Evolutionary conservation across 2,888 invertebrate species (phyloP).

Genomic region (Lymantria dispar): DNA sequence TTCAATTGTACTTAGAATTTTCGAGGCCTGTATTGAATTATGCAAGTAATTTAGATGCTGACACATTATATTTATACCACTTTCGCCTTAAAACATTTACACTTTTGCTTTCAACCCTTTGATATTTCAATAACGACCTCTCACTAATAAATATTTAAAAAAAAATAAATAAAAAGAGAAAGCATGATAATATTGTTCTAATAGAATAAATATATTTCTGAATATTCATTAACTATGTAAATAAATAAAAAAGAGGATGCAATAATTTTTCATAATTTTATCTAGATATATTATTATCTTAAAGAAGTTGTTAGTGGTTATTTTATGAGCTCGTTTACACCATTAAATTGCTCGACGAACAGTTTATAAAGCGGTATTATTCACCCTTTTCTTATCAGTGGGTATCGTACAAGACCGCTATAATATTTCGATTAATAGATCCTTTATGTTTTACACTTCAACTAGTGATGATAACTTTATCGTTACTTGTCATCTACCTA

Average conservation of each 20-base stretch:
- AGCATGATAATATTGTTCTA: conserved; percentile 43
- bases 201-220: conserved; percentile 46
- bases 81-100: conserved; percentile 56
- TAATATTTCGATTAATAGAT: too few relatives aligned
- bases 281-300: conserved; percentile 36
- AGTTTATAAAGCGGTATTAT: not conserved
- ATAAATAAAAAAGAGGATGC: conserved; percentile 62
- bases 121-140: conserved; percentile 42
- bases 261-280: conserved; percentile 77
- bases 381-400: too few relatives aligned
- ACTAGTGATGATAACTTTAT: too few relatives aligned
- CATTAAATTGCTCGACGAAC: not conserved
- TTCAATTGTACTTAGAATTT: conserved; percentile 58
- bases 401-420: too few relatives aligned
- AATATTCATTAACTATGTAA: conserved; percentile 58
- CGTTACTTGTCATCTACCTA: too few relatives aligned
- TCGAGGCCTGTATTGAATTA: conserved; percentile 59
- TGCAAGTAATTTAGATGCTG: conserved; percentile 55
- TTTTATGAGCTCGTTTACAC: conserved; percentile 34
- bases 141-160: conserved; percentile 36
- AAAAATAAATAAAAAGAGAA: conserved; percentile 22
- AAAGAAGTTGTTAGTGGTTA: conserved; percentile 61
- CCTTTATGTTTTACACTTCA: too few relatives aligned
- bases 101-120: conserved; percentile 55
- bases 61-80: conserved; percentile 53